Evolutionary conservation across 2,888 invertebrate species (phyloP), one percentile per base, ranked within the genome.

Genomic region (Alitta virens): DNA sequence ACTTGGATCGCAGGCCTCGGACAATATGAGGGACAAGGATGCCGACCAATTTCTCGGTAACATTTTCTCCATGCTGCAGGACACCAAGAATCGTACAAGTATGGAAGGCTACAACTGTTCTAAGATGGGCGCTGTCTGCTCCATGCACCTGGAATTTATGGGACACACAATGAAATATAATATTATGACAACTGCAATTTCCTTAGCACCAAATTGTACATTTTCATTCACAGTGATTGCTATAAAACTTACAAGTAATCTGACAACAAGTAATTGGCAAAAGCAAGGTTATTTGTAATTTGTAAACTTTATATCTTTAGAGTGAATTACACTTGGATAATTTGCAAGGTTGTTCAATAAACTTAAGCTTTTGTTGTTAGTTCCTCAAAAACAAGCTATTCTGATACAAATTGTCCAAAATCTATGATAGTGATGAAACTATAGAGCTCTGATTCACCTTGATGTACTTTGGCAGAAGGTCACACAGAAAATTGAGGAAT

Each of bases 91-190:
- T 84, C 0, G 89, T 87, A 16, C 90, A 88, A 56, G 90, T 89
- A 77, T 90, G 92, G 81, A 94, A 94, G 9, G 90, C 90, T 75
- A 90, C 89, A 1, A 91, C 85, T 0, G 90, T 88, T 58, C 88
- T 88, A 12, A 92, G 81, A 43, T 86, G 64, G 14, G 33, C 12
- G 49, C 60, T 61, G 23, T 60, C 62, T 14, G 62, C 23, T 7
- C 71, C 71, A 25, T 70, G 69, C 9, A 65, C 63, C 69, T 70
- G 57, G 59, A 54, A 56, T 25, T 56, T 43, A 40, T 7, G n/a
- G n/a, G n/a, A n/a, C n/a, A n/a, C n/a, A 24, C 23, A n/a, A 21
- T 5, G 7, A 12, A 9, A 25, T 55, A 38, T 27, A 3, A 7
- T 18, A 5, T 55, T 27, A 38, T 2, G 21, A 9, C 24, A 3